Evolutionary conservation across 2,888 invertebrate species (phyloP), one percentile per base, ranked within the genome.

Genomic region (Erebia epiphron): DNA sequence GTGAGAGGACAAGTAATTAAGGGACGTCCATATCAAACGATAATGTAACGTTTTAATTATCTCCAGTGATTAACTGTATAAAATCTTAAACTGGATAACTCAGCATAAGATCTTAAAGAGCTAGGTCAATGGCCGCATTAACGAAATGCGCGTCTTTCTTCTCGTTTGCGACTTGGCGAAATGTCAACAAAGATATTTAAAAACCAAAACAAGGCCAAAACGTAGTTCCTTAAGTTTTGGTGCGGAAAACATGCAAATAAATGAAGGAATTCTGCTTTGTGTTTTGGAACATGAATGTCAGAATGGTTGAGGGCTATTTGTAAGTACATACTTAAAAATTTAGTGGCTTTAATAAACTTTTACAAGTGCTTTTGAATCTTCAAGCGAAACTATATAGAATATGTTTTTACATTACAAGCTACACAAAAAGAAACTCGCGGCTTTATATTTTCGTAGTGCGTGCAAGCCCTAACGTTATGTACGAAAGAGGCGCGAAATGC

Each of bases 161-260:
- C 77, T 75, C 75, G 69, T 74, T 71, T 74, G 74, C 78, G 73
- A 80, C 78, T 75, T 89, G 89, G 89, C 88, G 68, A 72, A 72
- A 79, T 79, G 80, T 86, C 89, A 88, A 87, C 71, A 76, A 80
- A 64, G 61, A 74, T 76, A 73, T 77, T 79, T 80, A 79, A 78
- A 76, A 72, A 73, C 71, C 69, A 74, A 79, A 78, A 73, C 74
- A 67, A 69, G 74, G 75, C 67, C 76, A 78, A 76, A 77, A 72
- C 67, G 69, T 70, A 52, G 21, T 46, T 9, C 11, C 71, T n/a
- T 7, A 3, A 72, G 77, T 75, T 78, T 73, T 73, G 69, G 18
- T 35, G 64, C 35, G 52, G 64, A 54, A 64, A 64, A 64, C 52
- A 41, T 58, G 21, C n/a, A 14, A 13, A 35, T 41, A 64, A 41